Base-by-base conservation (phyloP, 1,140 invertebrate species). In the Cheumatopsyche charites region DNA sequence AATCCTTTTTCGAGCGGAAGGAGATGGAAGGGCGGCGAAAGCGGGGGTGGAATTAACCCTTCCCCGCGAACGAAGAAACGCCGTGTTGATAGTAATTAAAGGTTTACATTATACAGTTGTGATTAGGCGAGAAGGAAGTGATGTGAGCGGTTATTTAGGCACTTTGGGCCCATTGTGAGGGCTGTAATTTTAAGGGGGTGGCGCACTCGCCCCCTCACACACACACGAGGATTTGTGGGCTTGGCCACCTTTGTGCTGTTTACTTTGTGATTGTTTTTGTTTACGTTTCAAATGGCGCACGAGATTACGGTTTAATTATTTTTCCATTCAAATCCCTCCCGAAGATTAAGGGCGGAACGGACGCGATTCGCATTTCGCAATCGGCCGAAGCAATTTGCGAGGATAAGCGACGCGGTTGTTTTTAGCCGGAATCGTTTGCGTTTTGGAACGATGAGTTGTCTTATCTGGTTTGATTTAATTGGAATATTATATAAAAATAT, bases 61-160 rank as follows among this genome's bases (percentile, higher is more conserved):
- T 71, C 67, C 75, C 72, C 63, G 70, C 72, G 73, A 69, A 73
- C 63, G 74, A 73, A 75, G 79, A 84, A 82, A 84, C 82, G 80
- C 82, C 80, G 82, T 83, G 82, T 83, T 84, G 82, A 83, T 83
- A 83, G 83, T 83, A 83, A 84, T 84, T 83, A 83, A 82, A 83
- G 83, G 82, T 82, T 83, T 79, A 76, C 77, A 80, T 80, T 79
- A 75, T 75, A 73, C 71, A 75, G 74, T 75, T 71, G 74, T 73
- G 74, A 75, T 75, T 75, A 75, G 72, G 61, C 62, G 21, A 47
- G 29, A 73, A 73, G 74, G 74, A 75, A 75, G 74, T 70, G 74
- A 75, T 75, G 74, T 75, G 74, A 75, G 66, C 49, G 70, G 66
- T 68, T 68, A 68, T 68, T 68, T 68, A 68, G 66, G 66, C 66